These are phyloP conservation scores for Montipora foliosa DNA, from an alignment of 64 coral and sea anemone species.

Conservation along the genomic window DNA sequence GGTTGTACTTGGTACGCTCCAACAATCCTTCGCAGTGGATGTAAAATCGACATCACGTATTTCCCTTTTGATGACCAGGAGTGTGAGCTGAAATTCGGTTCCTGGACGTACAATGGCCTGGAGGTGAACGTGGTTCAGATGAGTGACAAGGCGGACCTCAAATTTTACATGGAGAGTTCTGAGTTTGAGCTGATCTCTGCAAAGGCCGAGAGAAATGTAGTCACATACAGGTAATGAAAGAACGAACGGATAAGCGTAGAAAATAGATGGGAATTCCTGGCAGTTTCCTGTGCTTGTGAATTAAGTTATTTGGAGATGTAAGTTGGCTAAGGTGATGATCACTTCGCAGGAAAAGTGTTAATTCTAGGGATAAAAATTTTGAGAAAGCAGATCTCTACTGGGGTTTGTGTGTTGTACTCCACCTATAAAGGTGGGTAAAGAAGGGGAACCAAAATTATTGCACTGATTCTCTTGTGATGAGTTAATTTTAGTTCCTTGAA, in stretches of 20 bases:
- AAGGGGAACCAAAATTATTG: too few relatives aligned
- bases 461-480: too few relatives aligned
- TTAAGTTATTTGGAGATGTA: too few relatives aligned
- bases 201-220: constrained; percentile 81
- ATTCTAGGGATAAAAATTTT: too few relatives aligned
- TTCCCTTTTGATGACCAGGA: constrained; percentile 93
- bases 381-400: too few relatives aligned
- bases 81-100: constrained; percentile 94
- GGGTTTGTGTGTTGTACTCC: too few relatives aligned
- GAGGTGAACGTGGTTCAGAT: constrained; percentile 87
- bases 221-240: constrained; percentile 80
- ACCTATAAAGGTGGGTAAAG: too few relatives aligned
- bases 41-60: constrained; percentile 92
- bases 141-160: constrained; percentile 81
- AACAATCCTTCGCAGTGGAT: constrained; percentile 87
- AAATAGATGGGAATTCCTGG: background rate
- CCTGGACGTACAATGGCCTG: constrained; percentile 89
- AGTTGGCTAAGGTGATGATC: too few relatives aligned
- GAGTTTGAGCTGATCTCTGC: constrained; percentile 88
- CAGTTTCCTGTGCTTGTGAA: background rate
- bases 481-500: too few relatives aligned
- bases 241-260: background rate
- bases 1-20: constrained; percentile 86
- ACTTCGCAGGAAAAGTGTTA: too few relatives aligned
- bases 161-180: constrained; percentile 88